Base-by-base conservation (phyloP, 2,797 vertebrate species). In the Chrysolophus pictus region DNA sequence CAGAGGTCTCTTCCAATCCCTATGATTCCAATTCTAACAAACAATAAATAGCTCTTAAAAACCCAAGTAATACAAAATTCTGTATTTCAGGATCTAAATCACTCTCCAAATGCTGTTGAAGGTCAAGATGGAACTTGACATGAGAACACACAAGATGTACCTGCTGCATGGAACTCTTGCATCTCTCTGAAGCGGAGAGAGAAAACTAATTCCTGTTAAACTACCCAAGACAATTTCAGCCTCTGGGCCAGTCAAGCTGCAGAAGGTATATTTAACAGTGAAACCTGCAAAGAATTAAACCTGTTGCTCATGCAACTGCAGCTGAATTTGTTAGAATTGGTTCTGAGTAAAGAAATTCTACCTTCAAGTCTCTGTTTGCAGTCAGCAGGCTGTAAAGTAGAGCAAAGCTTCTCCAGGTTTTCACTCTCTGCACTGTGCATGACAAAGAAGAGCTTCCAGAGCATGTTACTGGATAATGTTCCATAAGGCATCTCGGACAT, bases 401-500 rank as follows among this genome's bases (percentile, higher is more conserved):
- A 65, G 72, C 97, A 95, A 28, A 98, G 96, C 37, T 96, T 96
- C 94, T 99, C 98, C 83, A 98, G 96, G 77, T 98, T 96, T 39
- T 98, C 98, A 0, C 97, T 98, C 92, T 99, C 99, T 1, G 97
- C 98, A 53, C 98, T 98, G 93, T 99, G 99, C 99, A 99, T 99
- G 74, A 99, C 98, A 93, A 98, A 99, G 95, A 99, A 98, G 41
- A 99, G 98, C 87, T 98, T 99, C 99, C 99, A 99, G 39, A 99
- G 98, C 99, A 99, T 99, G 33, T 95, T 94, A 79, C 98, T 98
- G 18, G 99, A 99, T 72, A 99, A 96, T 2, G 99, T 99, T 72
- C 98, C 98, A 2, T 99, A 99, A 2, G 99, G 99, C 99, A 99
- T 99, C 97, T 99, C 99, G 0, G 99, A 99, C 99, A 99, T 99